Conservation (phyloP, 2,797 vertebrate species). For the Paratrypauchen microcephalus region DNA sequence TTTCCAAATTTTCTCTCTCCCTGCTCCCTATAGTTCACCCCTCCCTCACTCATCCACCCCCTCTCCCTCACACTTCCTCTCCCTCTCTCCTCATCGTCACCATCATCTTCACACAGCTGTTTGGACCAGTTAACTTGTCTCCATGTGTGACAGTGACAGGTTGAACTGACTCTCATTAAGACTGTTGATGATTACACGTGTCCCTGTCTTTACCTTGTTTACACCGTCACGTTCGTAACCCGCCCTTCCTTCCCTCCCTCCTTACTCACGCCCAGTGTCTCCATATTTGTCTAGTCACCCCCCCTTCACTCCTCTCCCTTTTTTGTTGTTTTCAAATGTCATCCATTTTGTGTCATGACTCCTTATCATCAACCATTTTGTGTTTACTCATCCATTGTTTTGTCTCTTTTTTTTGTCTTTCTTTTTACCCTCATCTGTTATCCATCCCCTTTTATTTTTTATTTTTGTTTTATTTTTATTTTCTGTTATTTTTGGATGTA, state of each 20-base stretch:
- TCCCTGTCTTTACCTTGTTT: constrained; percentile 72
- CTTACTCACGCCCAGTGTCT: constrained; percentile 40
- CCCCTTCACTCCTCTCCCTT: constrained; percentile 1
- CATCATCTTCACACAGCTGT: constrained; percentile 47
- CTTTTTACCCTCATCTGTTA: constrained; percentile 54
- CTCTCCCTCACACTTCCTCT: constrained; percentile 6
- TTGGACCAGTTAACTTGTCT: constrained; percentile 59
- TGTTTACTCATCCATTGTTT: constrained; percentile 75
- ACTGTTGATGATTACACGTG: constrained; percentile 63
- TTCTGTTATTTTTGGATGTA: constrained; percentile 81
- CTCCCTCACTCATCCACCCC: background rate
- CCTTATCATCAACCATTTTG: constrained; percentile 76
- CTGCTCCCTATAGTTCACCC: constrained; percentile 5
- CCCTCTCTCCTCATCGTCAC: constrained; percentile 21
- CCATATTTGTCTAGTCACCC: constrained; percentile 47
- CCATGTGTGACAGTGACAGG: constrained; percentile 59
- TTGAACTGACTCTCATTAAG: constrained; percentile 61
- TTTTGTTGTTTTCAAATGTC: constrained; percentile 53
- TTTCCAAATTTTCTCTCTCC: constrained; percentile 34
- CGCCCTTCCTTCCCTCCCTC: constrained; percentile 23
- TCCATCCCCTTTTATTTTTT: constrained; percentile 58
- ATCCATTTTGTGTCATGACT: constrained; percentile 73
- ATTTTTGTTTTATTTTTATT: constrained; percentile 62
- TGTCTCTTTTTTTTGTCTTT: constrained; percentile 67
- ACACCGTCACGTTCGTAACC: constrained; percentile 52